phyloP scores from a whole-genome alignment of 1,140 invertebrate genomes.

The Lasioglossum albipes region DNA sequence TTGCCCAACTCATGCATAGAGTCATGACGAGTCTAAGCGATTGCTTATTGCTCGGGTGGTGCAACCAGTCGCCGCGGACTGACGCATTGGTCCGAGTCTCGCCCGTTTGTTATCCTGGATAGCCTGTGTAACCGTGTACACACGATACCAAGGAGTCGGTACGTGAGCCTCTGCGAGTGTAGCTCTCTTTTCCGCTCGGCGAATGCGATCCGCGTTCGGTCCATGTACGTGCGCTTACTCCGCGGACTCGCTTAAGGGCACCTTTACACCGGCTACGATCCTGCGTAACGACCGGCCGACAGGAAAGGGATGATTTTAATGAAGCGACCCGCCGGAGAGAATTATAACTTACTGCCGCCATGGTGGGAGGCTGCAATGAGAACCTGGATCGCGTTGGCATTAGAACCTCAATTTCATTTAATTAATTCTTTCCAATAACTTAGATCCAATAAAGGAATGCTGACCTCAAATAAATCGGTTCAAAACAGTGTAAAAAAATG shows the following conservation, averaged over 20 bases:
- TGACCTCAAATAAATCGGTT: too few relatives aligned
- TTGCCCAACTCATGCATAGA: constrained; percentile 70
- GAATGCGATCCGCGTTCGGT: constrained; percentile 13
- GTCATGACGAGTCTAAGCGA: constrained; percentile 68
- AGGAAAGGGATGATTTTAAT: not conserved
- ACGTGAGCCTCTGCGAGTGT: not conserved
- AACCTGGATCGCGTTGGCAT: too few relatives aligned
- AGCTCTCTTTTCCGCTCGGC: not conserved
- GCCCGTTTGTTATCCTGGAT: constrained; percentile 62
- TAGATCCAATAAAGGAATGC: too few relatives aligned
- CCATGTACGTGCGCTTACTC: constrained; percentile 22
- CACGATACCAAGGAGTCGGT: not conserved
- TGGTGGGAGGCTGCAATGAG: too few relatives aligned
- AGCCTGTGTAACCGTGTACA: not conserved
- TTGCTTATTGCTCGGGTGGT: constrained; percentile 66
- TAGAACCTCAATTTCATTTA: too few relatives aligned
- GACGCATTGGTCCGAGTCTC: constrained; percentile 58
- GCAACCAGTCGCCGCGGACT: constrained; percentile 56
- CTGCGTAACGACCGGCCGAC: not conserved
- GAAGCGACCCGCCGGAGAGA: not conserved
- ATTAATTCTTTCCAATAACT: too few relatives aligned
- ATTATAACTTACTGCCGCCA: not conserved
- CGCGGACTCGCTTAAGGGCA: not conserved
- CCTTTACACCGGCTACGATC: not conserved
- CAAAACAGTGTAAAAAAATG: too few relatives aligned